Base-by-base conservation (phyloP, 2,113 vertebrate genomes). In the Oreochromis niloticus region DNA sequence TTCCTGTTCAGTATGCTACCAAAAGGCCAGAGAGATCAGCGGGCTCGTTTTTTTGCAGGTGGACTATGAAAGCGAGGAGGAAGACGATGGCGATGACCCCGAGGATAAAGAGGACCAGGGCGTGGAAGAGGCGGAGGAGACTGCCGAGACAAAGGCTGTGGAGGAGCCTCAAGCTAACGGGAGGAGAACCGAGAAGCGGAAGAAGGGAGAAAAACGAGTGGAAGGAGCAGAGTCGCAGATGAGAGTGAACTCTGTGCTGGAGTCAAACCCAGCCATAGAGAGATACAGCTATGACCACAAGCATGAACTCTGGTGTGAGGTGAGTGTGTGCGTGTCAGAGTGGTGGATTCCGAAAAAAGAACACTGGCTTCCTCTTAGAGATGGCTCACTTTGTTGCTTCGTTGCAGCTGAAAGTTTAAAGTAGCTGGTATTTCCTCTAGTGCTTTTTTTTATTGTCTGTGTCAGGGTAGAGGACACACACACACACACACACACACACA, bases 51-150 rank as follows among this genome's bases (percentile, higher is more conserved):
- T 36, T 55, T 32, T 59, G 4, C 90, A 99, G 98, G 97, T 99
- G 4, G 98, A 99, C 95, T 99, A 99, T 61, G 99, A 99, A 71
- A 99, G 98, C 0, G 98, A 97, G 81, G 99, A 97, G 10, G 98
- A 96, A 9, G 96, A 46, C 0, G 90, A 83, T 19, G 95, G 89
- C 6, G 92, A 94, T 1, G 93, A 91, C 0, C 92, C 82, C 34
- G 91, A 92, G 19, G 89, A 87, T 9, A 82, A 79, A 4, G 92
- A 94, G 3, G 89, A 88, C 4, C 16, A 91, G 32, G 92, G 87
- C 3, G 7, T 32, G 0, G 95, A 92, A 19, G 94, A 95, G 30
- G 95, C n/a, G 4, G 9, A 22, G 34, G 84, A 88, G 6, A 90
- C 90, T 3, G 86, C 34, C 4, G 55, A 88, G 43, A 8, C 2